These are phyloP conservation scores for Meloe dianella DNA, from an alignment of 2,888 invertebrate species.

Conservation along the genomic window DNA sequence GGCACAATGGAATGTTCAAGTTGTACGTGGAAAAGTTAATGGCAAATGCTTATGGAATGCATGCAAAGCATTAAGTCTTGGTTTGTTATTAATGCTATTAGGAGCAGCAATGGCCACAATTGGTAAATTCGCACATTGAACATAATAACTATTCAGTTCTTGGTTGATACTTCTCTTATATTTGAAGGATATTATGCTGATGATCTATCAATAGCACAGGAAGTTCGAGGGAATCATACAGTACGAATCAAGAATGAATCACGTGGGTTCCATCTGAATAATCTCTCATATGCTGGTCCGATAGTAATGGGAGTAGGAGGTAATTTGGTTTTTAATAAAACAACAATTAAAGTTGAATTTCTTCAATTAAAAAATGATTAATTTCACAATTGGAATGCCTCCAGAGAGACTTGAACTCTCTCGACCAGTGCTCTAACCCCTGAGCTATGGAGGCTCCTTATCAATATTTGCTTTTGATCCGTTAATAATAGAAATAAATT, in stretches of 20 bases:
- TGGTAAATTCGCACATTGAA: slow-evolving; percentile 63
- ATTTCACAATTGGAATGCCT: slow-evolving; percentile 54
- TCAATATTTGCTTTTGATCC: neutral
- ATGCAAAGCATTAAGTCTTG: slow-evolving; percentile 88
- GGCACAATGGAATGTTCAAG: slow-evolving; percentile 85
- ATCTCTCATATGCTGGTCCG: slow-evolving; percentile 94
- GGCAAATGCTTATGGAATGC: slow-evolving; percentile 93
- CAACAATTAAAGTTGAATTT: neutral
- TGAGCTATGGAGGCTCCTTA: slow-evolving; percentile 65
- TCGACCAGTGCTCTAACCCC: slow-evolving; percentile 68
- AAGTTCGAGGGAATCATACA: slow-evolving; percentile 79
- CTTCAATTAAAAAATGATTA: slow-evolving; percentile 20
- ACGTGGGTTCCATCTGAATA: slow-evolving; percentile 83
- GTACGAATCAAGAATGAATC: slow-evolving; percentile 82
- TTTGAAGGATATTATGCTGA: slow-evolving; percentile 82
- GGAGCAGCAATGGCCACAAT: slow-evolving; percentile 94
- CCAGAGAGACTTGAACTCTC: slow-evolving; percentile 68
- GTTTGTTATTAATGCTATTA: slow-evolving; percentile 83
- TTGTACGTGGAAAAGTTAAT: slow-evolving; percentile 86
- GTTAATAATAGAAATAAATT: slow-evolving; percentile 23
- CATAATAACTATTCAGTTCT: too few species aligned
- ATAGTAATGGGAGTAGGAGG: slow-evolving; percentile 98
- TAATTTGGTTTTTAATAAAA: slow-evolving; percentile 51
- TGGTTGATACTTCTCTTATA: too few species aligned
- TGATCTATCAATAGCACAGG: slow-evolving; percentile 77